Evolutionary conservation across 2,797 vertebrate genomes (phyloP).

Genomic region (Anniella stebbinsi): DNA sequence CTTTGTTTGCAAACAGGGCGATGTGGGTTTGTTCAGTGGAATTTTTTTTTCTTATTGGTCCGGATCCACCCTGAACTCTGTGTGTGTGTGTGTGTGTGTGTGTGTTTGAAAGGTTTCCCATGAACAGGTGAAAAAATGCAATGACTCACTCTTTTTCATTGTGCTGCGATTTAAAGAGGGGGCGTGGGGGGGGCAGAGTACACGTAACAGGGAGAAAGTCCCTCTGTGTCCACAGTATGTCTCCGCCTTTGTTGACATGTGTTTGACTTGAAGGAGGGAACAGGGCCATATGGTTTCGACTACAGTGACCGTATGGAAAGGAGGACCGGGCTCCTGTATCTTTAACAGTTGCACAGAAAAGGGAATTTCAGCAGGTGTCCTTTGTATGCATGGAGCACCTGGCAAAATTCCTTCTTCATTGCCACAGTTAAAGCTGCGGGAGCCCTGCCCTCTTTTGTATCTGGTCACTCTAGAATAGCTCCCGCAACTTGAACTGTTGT

Average conservation of each 20-base stretch:
- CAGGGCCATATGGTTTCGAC: not conserved
- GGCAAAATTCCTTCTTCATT: too few relatives aligned
- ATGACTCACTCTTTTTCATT: constrained; percentile 8
- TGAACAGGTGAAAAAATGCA: not conserved
- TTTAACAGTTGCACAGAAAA: too few relatives aligned
- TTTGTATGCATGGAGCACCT: too few relatives aligned
- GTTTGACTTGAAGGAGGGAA: constrained; percentile 9
- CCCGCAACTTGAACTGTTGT: too few relatives aligned
- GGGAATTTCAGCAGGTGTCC: too few relatives aligned
- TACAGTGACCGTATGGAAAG: too few relatives aligned
- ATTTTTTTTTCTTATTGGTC: not conserved
- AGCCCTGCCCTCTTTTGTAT: too few relatives aligned
- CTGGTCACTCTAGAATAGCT: too few relatives aligned
- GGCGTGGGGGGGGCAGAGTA: not conserved
- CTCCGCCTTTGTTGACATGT: not conserved
- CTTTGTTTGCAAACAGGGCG: not conserved
- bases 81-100: not conserved
- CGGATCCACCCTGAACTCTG: not conserved
- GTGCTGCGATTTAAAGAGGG: not conserved
- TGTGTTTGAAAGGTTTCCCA: not conserved
- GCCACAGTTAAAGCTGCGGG: too few relatives aligned
- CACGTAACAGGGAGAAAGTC: too few relatives aligned
- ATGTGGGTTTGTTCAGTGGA: not conserved
- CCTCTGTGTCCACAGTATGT: not conserved
- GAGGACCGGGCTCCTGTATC: too few relatives aligned